These are phyloP conservation scores for Apodemia hepburni DNA, from an alignment of 2,888 invertebrate genomes.

Conservation along the genomic window DNA sequence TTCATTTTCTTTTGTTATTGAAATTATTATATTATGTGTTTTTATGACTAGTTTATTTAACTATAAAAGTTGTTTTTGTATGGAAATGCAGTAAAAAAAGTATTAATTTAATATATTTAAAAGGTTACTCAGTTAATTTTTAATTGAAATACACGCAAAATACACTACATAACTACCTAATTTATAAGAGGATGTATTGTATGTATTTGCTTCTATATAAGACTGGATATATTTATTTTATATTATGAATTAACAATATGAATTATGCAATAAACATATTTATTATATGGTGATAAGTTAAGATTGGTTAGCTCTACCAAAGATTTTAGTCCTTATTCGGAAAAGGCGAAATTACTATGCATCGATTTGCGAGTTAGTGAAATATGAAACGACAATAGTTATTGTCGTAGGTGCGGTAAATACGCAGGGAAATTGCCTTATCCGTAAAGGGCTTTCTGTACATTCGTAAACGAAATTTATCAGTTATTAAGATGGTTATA, in stretches of 20 bases:
- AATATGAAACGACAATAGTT: too few relatives aligned
- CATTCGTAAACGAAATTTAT: slow-evolving; percentile 4
- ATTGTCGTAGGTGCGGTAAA: neutral
- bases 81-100: neutral
- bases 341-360: neutral
- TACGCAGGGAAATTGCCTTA: neutral
- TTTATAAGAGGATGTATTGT: neutral
- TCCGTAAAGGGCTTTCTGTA: neutral
- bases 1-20: neutral
- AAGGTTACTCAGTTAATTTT: neutral
- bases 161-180: neutral
- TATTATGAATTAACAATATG: neutral
- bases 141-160: neutral
- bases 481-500: neutral
- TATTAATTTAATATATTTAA: neutral
- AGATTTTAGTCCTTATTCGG: neutral
- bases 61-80: neutral
- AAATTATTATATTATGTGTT: neutral
- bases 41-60: neutral
- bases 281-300: neutral
- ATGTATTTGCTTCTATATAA: neutral
- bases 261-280: neutral
- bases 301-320: neutral
- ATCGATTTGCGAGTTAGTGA: neutral
- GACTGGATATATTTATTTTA: slow-evolving; percentile 2